phyloP scores from a whole-genome alignment of 2,797 vertebrate species.

The Linurgus olivaceus region DNA sequence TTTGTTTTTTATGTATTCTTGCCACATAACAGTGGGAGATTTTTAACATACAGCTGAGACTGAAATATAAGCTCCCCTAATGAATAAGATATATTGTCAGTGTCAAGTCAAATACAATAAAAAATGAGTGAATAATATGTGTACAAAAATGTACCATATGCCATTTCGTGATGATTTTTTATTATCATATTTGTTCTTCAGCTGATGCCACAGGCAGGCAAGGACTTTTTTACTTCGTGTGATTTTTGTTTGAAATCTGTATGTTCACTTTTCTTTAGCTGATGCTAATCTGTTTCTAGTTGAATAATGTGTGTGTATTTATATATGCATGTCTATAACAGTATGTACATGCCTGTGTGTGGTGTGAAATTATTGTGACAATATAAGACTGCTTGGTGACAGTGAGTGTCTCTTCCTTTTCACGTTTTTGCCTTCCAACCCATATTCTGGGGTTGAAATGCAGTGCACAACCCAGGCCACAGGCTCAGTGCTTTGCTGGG shows the following conservation, averaged over 20 bases:
- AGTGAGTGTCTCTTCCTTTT: neutral
- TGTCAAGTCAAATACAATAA: slow-evolving; percentile 67
- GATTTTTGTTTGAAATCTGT: neutral
- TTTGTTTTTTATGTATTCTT: slow-evolving; percentile 43
- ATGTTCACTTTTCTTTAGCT: neutral
- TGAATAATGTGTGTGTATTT: neutral
- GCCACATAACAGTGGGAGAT: slow-evolving; percentile 46
- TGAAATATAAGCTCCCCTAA: slow-evolving; percentile 65
- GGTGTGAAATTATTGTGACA: neutral
- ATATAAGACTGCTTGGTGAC: neutral
- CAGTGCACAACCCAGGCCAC: neutral
- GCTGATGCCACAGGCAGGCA: slow-evolving; percentile 12
- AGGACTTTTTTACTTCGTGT: neutral
- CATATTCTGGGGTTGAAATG: neutral
- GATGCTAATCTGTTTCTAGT: neutral
- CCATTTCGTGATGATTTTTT: slow-evolving; percentile 8
- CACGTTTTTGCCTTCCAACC: neutral
- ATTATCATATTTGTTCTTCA: slow-evolving; percentile 10
- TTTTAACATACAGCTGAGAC: slow-evolving; percentile 63
- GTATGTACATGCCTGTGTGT: neutral
- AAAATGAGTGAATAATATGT: slow-evolving; percentile 56
- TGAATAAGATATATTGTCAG: slow-evolving; percentile 60
- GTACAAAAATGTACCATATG: slow-evolving; percentile 52
- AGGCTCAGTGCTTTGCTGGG: neutral
- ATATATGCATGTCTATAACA: neutral